Base-by-base conservation (phyloP, 2,888 invertebrate species). In the Cylindroiulus punctatus region DNA sequence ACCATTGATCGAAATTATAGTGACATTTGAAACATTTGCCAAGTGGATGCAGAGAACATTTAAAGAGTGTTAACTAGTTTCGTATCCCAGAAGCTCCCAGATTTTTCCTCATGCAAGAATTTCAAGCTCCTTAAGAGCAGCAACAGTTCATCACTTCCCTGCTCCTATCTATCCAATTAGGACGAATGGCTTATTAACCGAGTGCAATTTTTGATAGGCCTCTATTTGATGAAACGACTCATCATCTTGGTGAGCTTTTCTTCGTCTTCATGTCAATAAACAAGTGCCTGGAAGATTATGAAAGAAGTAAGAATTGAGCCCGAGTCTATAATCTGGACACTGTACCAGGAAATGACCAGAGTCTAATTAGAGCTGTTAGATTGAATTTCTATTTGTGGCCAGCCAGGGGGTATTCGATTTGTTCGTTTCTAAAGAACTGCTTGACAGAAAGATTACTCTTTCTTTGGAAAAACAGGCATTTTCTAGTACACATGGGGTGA, bases 111-210 rank as follows among this genome's bases (percentile, higher is more conserved):
- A 47, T 17, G 47, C 47, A 47, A 47, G 14, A 44, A 12, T 44
- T 14, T 44, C 12, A 5, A 44, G 10, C 4, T 12, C n/a, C n/a
- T 14, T n/a, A 52, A 19, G 52, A 52, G 52, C 52, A 52, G n/a
- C 65, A 65, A 26, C 26, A 65, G 26, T 65, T 7, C 65, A 65
- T 26, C 65, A n/a, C 65, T 26, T 26, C 26, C 10, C n/a, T n/a
- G 26, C 8, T 26, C 65, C 65, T 65, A 65, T 65, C 65, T 65
- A 26, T 26, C 65, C 65, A 65, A 65, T 65, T 65, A 65, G 65
- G n/a, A 26, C 26, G 65, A 26, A 65, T 65, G 22, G 22, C 26
- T 65, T 65, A 65, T 65, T 65, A 65, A 65, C 65, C 22, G 65
- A 65, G 26, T 65, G 26, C 65, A 65, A 65, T 65, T 26, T 65